Evolutionary conservation across 2,797 vertebrate species (phyloP).

Genomic region (Bryconaethiops microstoma): DNA sequence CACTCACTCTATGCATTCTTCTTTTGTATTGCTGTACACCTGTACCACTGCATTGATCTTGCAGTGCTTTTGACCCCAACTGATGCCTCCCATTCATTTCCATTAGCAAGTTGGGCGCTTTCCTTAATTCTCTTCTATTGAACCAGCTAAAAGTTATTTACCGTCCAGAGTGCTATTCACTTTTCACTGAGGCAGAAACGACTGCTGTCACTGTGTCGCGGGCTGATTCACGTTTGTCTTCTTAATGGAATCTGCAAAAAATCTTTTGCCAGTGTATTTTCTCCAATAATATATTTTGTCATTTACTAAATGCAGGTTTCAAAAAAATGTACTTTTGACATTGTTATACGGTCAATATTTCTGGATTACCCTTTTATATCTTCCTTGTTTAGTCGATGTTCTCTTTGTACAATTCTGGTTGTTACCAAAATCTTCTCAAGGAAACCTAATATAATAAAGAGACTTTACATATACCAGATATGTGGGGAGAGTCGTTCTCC

Average conservation of each 20-base stretch:
- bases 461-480: neutral
- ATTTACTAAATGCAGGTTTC: neutral
- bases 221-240: neutral
- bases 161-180: slow-evolving; percentile 63
- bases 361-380: too few species aligned
- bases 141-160: slow-evolving; percentile 80
- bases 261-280: too few species aligned
- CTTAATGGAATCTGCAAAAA: neutral
- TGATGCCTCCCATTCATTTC: slow-evolving; percentile 82
- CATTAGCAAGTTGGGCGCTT: slow-evolving; percentile 77
- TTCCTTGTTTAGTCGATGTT: neutral
- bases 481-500: neutral
- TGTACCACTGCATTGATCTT: slow-evolving; percentile 79
- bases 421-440: neutral
- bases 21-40: slow-evolving; percentile 65
- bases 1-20: slow-evolving; percentile 63
- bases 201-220: slow-evolving; percentile 15
- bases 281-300: neutral
- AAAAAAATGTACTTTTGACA: too few species aligned
- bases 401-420: neutral
- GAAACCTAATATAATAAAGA: neutral
- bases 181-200: slow-evolving; percentile 19
- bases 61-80: slow-evolving; percentile 76
- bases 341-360: too few species aligned
- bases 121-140: slow-evolving; percentile 79